phyloP scores from a whole-genome alignment of 2,797 vertebrate species.

The Hipposideros larvatus region DNA sequence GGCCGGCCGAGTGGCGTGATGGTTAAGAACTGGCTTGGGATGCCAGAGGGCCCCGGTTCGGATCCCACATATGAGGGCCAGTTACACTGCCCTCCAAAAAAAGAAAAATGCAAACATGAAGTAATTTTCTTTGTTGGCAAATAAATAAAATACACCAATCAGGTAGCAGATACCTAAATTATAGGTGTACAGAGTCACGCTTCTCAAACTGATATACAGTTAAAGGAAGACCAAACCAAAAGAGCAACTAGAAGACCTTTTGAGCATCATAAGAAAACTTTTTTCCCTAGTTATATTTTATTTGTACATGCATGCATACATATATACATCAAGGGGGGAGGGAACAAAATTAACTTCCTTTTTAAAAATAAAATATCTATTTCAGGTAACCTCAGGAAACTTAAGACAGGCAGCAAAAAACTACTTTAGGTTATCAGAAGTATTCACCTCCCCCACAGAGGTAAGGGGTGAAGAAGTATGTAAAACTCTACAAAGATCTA shows the following conservation, averaged over 20 bases:
- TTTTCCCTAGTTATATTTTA: background rate
- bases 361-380: slow-evolving; percentile 6
- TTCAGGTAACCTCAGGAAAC: slow-evolving; percentile 24
- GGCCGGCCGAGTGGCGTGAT: no score
- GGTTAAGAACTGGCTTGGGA: no score
- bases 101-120: background rate
- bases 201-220: background rate
- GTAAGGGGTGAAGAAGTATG: background rate
- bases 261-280: background rate
- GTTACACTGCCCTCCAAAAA: no score
- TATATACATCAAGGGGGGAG: no score
- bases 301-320: background rate
- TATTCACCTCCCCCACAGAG: background rate
- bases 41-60: no score
- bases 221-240: background rate
- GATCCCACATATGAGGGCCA: no score
- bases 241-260: background rate
- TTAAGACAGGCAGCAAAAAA: slow-evolving; percentile 6
- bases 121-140: background rate
- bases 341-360: background rate
- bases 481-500: slow-evolving; percentile 27
- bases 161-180: background rate
- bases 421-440: background rate
- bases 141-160: background rate
- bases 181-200: background rate